These are phyloP conservation scores for Patella caerulea DNA, from an alignment of 2,888 invertebrate genomes.

Conservation along the genomic window DNA sequence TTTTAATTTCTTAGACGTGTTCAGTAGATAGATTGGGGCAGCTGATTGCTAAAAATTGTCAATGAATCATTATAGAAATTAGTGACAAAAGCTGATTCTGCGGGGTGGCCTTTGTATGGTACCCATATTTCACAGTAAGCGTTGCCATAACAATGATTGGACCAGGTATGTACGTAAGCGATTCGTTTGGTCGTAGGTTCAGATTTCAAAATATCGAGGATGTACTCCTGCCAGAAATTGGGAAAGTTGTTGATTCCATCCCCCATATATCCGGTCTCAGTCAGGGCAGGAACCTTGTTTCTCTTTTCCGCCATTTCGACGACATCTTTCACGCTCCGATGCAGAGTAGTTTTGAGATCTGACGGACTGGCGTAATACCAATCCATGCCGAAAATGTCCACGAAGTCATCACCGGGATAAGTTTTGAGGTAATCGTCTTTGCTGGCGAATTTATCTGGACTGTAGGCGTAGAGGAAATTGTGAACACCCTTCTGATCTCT, in stretches of 20 bases:
- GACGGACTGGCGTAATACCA: slow-evolving; percentile 32
- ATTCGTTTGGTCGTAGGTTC: slow-evolving; percentile 23
- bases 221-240: slow-evolving; percentile 35
- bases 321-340: slow-evolving; percentile 20
- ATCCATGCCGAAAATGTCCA: slow-evolving; percentile 37
- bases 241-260: slow-evolving; percentile 29
- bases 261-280: slow-evolving; percentile 33
- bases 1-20: too few relatives aligned
- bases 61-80: slow-evolving; percentile 30
- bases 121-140: slow-evolving; percentile 15
- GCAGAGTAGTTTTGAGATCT: slow-evolving; percentile 6
- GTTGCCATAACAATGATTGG: slow-evolving; percentile 29
- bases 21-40: slow-evolving; percentile 6
- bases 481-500: slow-evolving; percentile 36
- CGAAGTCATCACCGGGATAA: slow-evolving; percentile 38
- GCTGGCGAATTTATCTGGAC: slow-evolving; percentile 30
- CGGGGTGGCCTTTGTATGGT: slow-evolving; percentile 33
- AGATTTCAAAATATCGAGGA: slow-evolving; percentile 28
- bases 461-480: slow-evolving; percentile 41
- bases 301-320: slow-evolving; percentile 30
- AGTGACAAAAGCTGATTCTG: slow-evolving; percentile 25
- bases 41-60: slow-evolving; percentile 22
- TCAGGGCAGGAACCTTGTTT: slow-evolving; percentile 37
- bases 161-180: slow-evolving; percentile 37
- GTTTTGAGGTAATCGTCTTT: slow-evolving; percentile 29